Evolutionary conservation across 2,888 invertebrate species (phyloP), one percentile per base, ranked within the genome.

Genomic region (Glyphotaelius pellucidus): DNA sequence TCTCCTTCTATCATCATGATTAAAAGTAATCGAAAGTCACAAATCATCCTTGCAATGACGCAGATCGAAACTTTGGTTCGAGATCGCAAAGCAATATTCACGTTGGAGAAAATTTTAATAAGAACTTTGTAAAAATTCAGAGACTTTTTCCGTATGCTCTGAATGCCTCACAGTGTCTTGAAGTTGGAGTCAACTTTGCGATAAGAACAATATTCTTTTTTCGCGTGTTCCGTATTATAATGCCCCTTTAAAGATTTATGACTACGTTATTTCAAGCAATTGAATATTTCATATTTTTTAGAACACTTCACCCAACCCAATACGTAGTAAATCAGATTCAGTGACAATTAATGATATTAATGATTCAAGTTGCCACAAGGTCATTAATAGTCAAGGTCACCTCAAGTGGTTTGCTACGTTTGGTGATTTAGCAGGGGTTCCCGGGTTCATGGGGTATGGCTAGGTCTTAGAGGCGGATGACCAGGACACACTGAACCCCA

Each of bases 1-100:
- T 89, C 52, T 52, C 47, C 87, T 67, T 79, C 38, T 90, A 80
- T 67, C 67, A 81, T 90, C 90, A 81, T 90, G 90, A 90, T 90
- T 81, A 90, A 81, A 81, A 80, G 47, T 90, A 81, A 90, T 90
- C 47, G 89, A 80, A 38, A 80, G 89, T 35, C 80, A 80, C 89
- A 89, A 89, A 89, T 89, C 89, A 80, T 80, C 38, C 38, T 89
- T n/a, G 15, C 88, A 79, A 31, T 31, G 79, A 88, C 79, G 79
- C 38, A n/a, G 42, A 80, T 89, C 89, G 80, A 30, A 89, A 80
- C 25, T 89, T 89, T 42, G 35, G 35, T n/a, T 38, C 31, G 79
- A 80, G 25, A 89, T 80, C 31, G 52, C 52, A 31, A 12, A 42
- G 67, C 67, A 67, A 67, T 67, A 67, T 67, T 67, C 67, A 25